Evolutionary conservation across 2,113 vertebrate species (phyloP).

Genomic region (Polypterus bichir): DNA sequence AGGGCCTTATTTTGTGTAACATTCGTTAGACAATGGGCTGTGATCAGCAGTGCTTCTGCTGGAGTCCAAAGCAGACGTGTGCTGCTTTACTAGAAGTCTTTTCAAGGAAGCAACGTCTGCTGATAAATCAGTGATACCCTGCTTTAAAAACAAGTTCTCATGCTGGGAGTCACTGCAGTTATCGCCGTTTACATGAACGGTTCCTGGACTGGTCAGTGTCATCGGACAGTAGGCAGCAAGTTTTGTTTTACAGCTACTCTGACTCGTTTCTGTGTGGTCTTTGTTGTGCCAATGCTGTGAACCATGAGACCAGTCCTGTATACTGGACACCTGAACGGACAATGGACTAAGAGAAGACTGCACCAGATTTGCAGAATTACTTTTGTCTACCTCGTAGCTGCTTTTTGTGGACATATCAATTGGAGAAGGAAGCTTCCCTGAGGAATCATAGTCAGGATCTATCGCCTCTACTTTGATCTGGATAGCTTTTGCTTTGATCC

Average conservation of each 20-base stretch:
- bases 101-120: slow-evolving; percentile 66
- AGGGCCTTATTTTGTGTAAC: slow-evolving; percentile 51
- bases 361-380: slow-evolving; percentile 33
- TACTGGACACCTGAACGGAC: slow-evolving; percentile 72
- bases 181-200: slow-evolving; percentile 47
- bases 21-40: slow-evolving; percentile 38
- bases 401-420: slow-evolving; percentile 52
- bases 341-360: slow-evolving; percentile 64
- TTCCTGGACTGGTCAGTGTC: slow-evolving; percentile 19
- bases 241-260: slow-evolving; percentile 42
- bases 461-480: slow-evolving; percentile 81
- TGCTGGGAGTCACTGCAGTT: slow-evolving; percentile 53
- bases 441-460: slow-evolving; percentile 70
- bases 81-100: slow-evolving; percentile 63
- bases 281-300: slow-evolving; percentile 68
- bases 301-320: slow-evolving; percentile 76
- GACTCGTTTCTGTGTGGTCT: slow-evolving; percentile 50
- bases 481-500: slow-evolving; percentile 80
- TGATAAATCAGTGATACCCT: slow-evolving; percentile 58
- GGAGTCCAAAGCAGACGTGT: slow-evolving; percentile 64
- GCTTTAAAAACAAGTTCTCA: slow-evolving; percentile 64
- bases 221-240: slow-evolving; percentile 20
- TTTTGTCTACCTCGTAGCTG: slow-evolving; percentile 48
- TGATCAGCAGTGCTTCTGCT: slow-evolving; percentile 51
- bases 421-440: slow-evolving; percentile 55